Evolutionary conservation across 2,113 vertebrate genomes (phyloP), one percentile per base, ranked within the genome.

Genomic region (Isichthys henryi): DNA sequence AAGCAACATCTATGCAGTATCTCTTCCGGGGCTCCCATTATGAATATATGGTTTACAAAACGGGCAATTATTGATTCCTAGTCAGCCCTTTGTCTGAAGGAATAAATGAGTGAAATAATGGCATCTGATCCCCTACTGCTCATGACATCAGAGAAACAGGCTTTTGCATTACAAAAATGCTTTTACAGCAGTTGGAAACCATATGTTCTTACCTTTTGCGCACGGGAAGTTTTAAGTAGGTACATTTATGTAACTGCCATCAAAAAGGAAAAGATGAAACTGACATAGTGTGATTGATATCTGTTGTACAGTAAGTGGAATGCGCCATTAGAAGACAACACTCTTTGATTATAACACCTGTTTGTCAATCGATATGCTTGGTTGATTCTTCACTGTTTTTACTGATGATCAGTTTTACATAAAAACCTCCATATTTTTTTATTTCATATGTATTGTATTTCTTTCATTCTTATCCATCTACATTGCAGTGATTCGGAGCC

Each of bases 111-210:
- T 93, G 90, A 91, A 80, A 90, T 91, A 90, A 93, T 93, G 52
- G 91, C 88, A 92, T 85, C n/a, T n/a, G n/a, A 70, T 83, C 88
- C 91, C 90, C 92, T 91, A 89, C 89, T 52, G 80, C 88, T 92
- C 89, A 90, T 92, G 50, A 87, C 88, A 58, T 90, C 89, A 3
- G 90, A 89, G 90, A 82, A 86, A 85, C 90, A 91, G 93, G 92
- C 92, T 94, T 92, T 92, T 91, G 74, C 58, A n/a, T 90, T 94
- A 93, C 93, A 91, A 90, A 93, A 92, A 85, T 93, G 93, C 94
- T 94, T 94, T 95, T 94, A 94, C 92, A 56, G 89, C 93, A 92
- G 95, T 96, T 94, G 93, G 93, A 94, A 94, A 93, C 91, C 92
- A 88, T 91, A 93, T 91, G 91, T 93, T 91, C 90, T 62, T 80